phyloP scores from a whole-genome alignment of 2,888 invertebrate species.

The Diaprepes abbreviatus region DNA sequence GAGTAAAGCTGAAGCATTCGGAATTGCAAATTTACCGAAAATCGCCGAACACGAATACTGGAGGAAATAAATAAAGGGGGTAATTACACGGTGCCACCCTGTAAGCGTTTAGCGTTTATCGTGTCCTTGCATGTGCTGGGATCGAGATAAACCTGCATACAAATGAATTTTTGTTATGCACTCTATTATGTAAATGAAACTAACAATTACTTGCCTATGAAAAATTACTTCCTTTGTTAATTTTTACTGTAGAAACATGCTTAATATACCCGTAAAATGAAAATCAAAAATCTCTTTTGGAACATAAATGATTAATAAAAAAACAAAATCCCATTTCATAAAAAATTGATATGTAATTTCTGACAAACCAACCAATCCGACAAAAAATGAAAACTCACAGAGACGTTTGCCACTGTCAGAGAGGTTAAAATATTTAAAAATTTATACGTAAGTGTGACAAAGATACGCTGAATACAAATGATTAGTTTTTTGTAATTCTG shows the following conservation, averaged over 20 bases:
- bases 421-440: too few relatives aligned
- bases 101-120: constrained; percentile 54
- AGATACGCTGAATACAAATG: too few relatives aligned
- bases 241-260: background rate
- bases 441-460: too few relatives aligned
- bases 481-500: too few relatives aligned
- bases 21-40: constrained; percentile 51
- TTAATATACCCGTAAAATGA: too few relatives aligned
- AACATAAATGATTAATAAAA: too few relatives aligned
- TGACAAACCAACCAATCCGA: too few relatives aligned
- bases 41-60: constrained; percentile 39
- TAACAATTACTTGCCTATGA: constrained; percentile 41
- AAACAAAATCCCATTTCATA: too few relatives aligned
- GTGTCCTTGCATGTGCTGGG: constrained; percentile 57
- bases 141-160: constrained; percentile 59
- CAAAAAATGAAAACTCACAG: too few relatives aligned
- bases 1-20: constrained; percentile 47
- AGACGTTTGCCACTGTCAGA: too few relatives aligned
- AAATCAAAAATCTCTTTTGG: too few relatives aligned
- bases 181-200: constrained; percentile 58
- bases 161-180: constrained; percentile 57
- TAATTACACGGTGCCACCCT: constrained; percentile 54
- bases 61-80: constrained; percentile 49
- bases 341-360: too few relatives aligned
- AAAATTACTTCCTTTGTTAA: constrained; percentile 34